These are phyloP conservation scores for Eupeodes luniger DNA, from an alignment of 2,888 invertebrate species.

Conservation along the genomic window DNA sequence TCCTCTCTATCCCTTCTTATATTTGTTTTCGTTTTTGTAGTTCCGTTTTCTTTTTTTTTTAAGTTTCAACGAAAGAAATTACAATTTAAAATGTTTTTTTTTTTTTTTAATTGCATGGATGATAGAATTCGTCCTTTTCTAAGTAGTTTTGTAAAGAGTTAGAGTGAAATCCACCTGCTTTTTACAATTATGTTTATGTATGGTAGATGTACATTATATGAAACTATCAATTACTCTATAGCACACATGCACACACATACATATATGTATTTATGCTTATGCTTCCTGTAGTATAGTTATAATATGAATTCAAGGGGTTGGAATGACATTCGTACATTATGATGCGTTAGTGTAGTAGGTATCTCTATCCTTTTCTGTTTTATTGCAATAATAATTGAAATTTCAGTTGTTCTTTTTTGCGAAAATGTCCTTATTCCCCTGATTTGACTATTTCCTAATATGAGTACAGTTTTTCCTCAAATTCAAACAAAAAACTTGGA, in stretches of 20 bases:
- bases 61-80: constrained; percentile 36
- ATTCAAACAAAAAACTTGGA: neutral
- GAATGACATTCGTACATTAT: constrained; percentile 31
- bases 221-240: constrained; percentile 7
- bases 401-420: constrained; percentile 36
- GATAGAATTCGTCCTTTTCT: constrained; percentile 62
- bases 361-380: neutral
- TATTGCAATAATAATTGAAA: constrained; percentile 42
- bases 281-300: neutral
- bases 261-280: neutral
- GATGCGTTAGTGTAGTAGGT: neutral
- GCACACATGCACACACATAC: neutral
- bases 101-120: constrained; percentile 61
- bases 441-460: constrained; percentile 4
- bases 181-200: too few relatives aligned
- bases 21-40: neutral
- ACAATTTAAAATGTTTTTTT: constrained; percentile 57
- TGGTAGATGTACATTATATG: neutral
- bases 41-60: neutral
- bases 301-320: constrained; percentile 41
- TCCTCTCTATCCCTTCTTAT: constrained; percentile 14
- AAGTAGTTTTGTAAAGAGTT: constrained; percentile 31
- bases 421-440: constrained; percentile 49
- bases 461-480: neutral
- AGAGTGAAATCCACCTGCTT: constrained; percentile 28